Evolutionary conservation across 2,888 invertebrate species (phyloP).

Genomic region (Apotomis capreana): DNA sequence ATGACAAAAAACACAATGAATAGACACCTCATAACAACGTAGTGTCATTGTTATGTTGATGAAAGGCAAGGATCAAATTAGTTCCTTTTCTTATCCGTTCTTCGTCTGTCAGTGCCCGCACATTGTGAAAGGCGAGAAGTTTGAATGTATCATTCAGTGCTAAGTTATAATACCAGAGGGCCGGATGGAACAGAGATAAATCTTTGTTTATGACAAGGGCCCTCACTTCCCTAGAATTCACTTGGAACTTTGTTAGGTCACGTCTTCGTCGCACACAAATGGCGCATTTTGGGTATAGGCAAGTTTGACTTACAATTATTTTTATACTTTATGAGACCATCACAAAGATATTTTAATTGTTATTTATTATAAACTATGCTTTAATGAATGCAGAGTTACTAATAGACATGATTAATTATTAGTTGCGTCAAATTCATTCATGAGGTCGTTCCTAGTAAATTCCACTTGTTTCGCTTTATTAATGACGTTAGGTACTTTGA

Average conservation of each 20-base stretch:
- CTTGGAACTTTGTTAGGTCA: constrained; percentile 42
- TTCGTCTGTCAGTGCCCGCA: constrained; percentile 53
- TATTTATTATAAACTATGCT: background rate
- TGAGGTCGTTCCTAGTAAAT: background rate
- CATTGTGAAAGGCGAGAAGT: constrained; percentile 52
- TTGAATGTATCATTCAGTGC: constrained; percentile 48
- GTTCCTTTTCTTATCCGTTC: constrained; percentile 52
- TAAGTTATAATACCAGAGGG: constrained; percentile 37
- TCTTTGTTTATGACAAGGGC: constrained; percentile 48
- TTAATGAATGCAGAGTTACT: constrained; percentile 10
- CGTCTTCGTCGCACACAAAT: constrained; percentile 20
- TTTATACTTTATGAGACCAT: constrained; percentile 5
- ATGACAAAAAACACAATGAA: constrained; percentile 46
- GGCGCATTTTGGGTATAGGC: background rate
- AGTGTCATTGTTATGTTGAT: constrained; percentile 49
- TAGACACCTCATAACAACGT: constrained; percentile 48
- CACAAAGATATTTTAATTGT: constrained; percentile 14
- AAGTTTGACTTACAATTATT: background rate
- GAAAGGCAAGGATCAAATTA: constrained; percentile 52
- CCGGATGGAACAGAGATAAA: constrained; percentile 49
- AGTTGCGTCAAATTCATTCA: constrained; percentile 13
- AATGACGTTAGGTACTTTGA: constrained; percentile 43
- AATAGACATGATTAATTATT: background rate
- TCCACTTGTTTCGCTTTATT: constrained; percentile 40
- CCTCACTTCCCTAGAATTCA: constrained; percentile 44